phyloP scores from a whole-genome alignment of 2,113 vertebrate species.

The Corvus cornix region DNA sequence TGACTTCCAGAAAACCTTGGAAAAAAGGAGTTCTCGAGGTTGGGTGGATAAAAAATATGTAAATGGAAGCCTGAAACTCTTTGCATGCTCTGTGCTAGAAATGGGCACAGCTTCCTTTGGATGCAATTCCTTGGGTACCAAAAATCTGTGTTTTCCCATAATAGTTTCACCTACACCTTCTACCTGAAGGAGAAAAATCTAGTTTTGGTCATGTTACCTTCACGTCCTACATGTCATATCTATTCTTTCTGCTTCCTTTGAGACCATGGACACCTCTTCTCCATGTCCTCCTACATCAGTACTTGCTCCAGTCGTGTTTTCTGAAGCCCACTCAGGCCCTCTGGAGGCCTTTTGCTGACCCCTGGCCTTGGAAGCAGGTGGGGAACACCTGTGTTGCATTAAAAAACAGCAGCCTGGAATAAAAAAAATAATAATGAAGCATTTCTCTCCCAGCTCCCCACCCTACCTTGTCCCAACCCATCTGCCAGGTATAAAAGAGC shows the following conservation, averaged over 20 bases:
- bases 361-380: background rate
- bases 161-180: background rate
- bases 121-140: background rate
- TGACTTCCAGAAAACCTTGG: background rate
- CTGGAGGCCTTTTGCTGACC: background rate
- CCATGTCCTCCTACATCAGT: background rate
- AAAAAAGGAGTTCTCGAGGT: background rate
- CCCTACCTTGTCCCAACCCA: slow-evolving; percentile 35
- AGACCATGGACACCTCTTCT: background rate
- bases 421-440: background rate
- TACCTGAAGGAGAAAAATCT: background rate
- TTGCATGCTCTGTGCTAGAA: background rate
- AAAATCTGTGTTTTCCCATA: background rate
- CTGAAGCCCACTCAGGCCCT: background rate
- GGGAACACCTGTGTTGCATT: background rate
- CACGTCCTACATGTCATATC: accelerated
- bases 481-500: slow-evolving; percentile 57
- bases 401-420: background rate
- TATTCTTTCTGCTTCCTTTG: background rate
- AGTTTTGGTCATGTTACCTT: background rate
- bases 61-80: background rate
- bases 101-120: background rate
- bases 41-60: accelerated
- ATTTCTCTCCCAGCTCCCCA: background rate
- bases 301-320: background rate